Percentiles rank a stretch among this genome's conserved stretches.
phyloP scores from a whole-genome alignment of 2,797 vertebrate species.

The Scarus forsteni region DNA sequence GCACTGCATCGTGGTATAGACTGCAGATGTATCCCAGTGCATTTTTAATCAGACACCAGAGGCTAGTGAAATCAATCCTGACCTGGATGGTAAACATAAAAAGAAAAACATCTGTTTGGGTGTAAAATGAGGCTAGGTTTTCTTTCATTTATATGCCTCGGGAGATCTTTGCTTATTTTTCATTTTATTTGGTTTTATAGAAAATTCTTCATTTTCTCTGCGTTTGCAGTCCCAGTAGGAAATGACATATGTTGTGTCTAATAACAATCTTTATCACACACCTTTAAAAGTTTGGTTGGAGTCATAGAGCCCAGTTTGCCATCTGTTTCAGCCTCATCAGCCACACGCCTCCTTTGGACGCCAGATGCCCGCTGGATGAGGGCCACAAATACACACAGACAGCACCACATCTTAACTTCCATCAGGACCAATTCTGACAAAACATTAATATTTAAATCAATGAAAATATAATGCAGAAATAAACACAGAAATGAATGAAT shows the following conservation, averaged over 20 bases:
- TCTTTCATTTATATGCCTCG: slow-evolving; percentile 37
- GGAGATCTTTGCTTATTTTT: slow-evolving; percentile 35
- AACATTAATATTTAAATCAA: too few relatives aligned
- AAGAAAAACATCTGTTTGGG: slow-evolving; percentile 54
- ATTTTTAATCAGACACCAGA: slow-evolving; percentile 43
- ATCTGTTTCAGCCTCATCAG: slow-evolving; percentile 64
- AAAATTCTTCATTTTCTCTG: slow-evolving; percentile 19
- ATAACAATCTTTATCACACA: slow-evolving; percentile 63
- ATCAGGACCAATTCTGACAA: too few relatives aligned
- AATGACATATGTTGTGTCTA: slow-evolving; percentile 55
- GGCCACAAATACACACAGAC: slow-evolving; percentile 41
- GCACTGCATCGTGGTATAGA: slow-evolving; percentile 17
- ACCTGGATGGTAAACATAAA: slow-evolving; percentile 37
- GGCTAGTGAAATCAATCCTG: slow-evolving; percentile 38
- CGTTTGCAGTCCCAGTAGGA: slow-evolving; percentile 39
- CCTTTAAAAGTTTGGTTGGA: slow-evolving; percentile 49
- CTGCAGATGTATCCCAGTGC: slow-evolving; percentile 29
- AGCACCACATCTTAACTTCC: slow-evolving; percentile 8
- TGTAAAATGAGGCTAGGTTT: slow-evolving; percentile 15
- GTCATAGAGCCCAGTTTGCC: slow-evolving; percentile 47
- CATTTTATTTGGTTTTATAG: slow-evolving; percentile 10
- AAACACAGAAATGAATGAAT: too few relatives aligned
- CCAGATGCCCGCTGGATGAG: slow-evolving; percentile 56
- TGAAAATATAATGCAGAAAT: too few relatives aligned
- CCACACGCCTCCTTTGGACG: slow-evolving; percentile 25